Evolutionary conservation across 2,113 vertebrate species (phyloP).

Genomic region (Hepsetus odoe): DNA sequence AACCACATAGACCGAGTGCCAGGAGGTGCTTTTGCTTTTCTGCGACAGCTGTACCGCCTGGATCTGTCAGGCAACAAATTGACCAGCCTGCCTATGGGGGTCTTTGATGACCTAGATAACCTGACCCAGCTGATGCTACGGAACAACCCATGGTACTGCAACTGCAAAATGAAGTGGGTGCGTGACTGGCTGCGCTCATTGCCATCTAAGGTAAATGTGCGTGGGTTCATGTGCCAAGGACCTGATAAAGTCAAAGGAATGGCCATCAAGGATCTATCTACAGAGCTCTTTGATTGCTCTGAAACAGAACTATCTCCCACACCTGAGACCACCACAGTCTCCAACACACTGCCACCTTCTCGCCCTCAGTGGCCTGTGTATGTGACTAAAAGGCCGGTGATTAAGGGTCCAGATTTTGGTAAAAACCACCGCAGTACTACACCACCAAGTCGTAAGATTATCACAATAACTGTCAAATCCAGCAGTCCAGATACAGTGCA

Average conservation of each 20-base stretch:
- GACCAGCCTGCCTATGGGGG: conserved; percentile 93
- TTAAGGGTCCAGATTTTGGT: conserved; percentile 81
- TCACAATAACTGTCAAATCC: conserved; percentile 93
- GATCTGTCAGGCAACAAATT: conserved; percentile 98
- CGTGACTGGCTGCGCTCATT: conserved; percentile 92
- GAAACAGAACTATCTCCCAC: conserved; percentile 77
- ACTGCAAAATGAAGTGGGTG: conserved; percentile 98
- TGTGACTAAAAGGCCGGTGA: conserved; percentile 88
- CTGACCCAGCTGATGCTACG: conserved; percentile 96
- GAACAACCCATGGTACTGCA: conserved; percentile 98
- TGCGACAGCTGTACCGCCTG: conserved; percentile 92
- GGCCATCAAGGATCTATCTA: conserved; percentile 95
- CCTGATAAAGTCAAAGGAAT: conserved; percentile 97
- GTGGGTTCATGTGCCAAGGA: conserved; percentile 98
- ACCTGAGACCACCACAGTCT: conserved; percentile 84
- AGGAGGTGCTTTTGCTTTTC: conserved; percentile 89
- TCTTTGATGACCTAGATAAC: conserved; percentile 97
- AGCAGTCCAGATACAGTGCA: conserved; percentile 91
- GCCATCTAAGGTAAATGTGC: conserved; percentile 92
- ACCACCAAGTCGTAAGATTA: conserved; percentile 86
- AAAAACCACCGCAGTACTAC: conserved; percentile 89
- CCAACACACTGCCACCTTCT: conserved; percentile 82
- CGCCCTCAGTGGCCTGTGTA: conserved; percentile 87
- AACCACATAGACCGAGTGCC: conserved; percentile 96
- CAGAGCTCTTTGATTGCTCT: conserved; percentile 91